These are phyloP conservation scores for Manis crassicaudata DNA, from an alignment of 2,797 vertebrate species.

Conservation along the genomic window DNA sequence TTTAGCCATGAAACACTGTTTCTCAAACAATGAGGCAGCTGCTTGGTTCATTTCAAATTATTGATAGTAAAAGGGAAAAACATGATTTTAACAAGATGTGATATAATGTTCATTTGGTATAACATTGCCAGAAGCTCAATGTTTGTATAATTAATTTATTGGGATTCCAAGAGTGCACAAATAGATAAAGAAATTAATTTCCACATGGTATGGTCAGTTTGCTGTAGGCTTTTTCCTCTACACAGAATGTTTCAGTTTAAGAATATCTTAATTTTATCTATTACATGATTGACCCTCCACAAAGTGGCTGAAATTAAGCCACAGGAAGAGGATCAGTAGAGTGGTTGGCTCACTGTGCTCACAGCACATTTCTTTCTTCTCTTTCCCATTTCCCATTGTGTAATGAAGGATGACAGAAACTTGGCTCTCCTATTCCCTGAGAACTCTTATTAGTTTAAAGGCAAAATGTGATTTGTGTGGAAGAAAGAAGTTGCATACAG, in stretches of 20 bases:
- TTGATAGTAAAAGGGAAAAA: constrained; percentile 73
- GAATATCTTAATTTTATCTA: constrained; percentile 11
- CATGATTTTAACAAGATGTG: constrained; percentile 29
- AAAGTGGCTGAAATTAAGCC: constrained; percentile 12
- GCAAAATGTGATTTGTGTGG: constrained; percentile 73
- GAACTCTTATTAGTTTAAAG: constrained; percentile 69
- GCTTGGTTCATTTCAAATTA: constrained; percentile 80
- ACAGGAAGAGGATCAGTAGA: neutral
- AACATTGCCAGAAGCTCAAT: neutral
- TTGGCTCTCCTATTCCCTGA: constrained; percentile 49
- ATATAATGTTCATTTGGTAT: neutral
- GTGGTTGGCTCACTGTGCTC: neutral
- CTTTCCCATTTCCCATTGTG: constrained; percentile 62
- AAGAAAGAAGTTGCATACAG: constrained; percentile 36
- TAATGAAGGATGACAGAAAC: constrained; percentile 69
- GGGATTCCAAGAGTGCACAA: neutral
- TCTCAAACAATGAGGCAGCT: constrained; percentile 82
- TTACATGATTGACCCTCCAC: neutral
- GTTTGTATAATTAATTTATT: neutral
- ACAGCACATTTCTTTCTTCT: neutral
- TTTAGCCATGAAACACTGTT: constrained; percentile 84
- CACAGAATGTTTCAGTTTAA: constrained; percentile 24
- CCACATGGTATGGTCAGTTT: neutral
- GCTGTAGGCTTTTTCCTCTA: neutral
- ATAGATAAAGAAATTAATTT: constrained; percentile 16